These are phyloP conservation scores for Darevskia mixta DNA, from an alignment of 2,797 vertebrate species.

Conservation along the genomic window DNA sequence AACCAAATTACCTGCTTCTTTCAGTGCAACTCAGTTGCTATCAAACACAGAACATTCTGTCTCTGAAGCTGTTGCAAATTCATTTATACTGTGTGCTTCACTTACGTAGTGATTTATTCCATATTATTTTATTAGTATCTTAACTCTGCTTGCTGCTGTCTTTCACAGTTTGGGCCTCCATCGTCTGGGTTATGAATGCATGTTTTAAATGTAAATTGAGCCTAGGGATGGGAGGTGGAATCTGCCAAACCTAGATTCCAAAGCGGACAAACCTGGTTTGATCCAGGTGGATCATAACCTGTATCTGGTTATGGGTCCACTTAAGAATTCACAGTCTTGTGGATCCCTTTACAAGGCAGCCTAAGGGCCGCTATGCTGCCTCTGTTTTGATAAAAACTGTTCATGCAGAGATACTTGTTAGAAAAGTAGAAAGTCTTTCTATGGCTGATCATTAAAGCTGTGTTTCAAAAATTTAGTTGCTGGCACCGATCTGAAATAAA, in stretches of 20 bases:
- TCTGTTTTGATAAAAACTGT: no score
- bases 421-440: not conserved
- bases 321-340: no score
- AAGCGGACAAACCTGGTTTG: no score
- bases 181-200: conserved; percentile 47
- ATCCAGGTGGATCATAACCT: no score
- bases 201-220: conserved; percentile 33
- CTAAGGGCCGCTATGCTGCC: no score
- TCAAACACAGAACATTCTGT: no score
- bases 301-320: no score
- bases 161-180: conserved; percentile 36
- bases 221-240: no score
- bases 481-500: not conserved
- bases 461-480: not conserved
- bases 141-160: conserved; percentile 28
- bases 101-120: conserved; percentile 52
- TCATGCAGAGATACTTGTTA: not conserved
- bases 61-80: not conserved
- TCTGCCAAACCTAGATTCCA: no score
- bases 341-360: no score
- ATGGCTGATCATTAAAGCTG: not conserved
- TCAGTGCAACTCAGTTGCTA: not conserved
- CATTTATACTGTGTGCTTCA: conserved; percentile 43
- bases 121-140: conserved; percentile 52
- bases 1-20: not conserved